phyloP scores from a whole-genome alignment of 2,113 vertebrate genomes.

The Rynchops niger region DNA sequence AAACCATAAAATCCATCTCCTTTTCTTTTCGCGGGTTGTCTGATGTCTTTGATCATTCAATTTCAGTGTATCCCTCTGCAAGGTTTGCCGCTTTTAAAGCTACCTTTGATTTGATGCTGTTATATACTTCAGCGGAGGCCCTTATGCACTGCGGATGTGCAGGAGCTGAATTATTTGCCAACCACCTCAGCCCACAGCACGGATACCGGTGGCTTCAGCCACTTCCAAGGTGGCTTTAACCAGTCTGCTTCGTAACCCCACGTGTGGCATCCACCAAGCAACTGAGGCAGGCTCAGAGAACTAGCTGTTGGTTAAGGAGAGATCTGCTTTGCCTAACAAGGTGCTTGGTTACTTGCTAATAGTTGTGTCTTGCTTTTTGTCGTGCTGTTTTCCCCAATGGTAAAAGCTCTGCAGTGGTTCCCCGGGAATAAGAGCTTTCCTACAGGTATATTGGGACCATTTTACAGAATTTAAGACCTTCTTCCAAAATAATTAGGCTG shows the following conservation, averaged over 20 bases:
- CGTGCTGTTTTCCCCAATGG: no score
- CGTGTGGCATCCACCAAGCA: fast-evolving
- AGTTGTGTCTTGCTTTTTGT: background rate
- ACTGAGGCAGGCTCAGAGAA: no score
- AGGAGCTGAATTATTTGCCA: background rate
- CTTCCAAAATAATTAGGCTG: no score
- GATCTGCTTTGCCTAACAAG: background rate
- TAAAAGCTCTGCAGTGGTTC: background rate
- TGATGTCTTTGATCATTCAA: background rate
- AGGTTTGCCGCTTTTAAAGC: background rate
- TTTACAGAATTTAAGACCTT: background rate
- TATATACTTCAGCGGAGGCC: background rate
- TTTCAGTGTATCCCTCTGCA: background rate
- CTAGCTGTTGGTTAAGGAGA: background rate
- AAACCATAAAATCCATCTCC: background rate
- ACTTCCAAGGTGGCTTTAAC: background rate
- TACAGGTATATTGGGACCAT: background rate
- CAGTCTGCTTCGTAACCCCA: background rate
- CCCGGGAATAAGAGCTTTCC: fast-evolving
- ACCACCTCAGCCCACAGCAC: background rate
- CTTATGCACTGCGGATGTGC: background rate
- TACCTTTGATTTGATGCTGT: background rate
- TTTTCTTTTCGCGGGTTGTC: background rate
- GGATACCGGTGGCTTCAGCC: background rate
- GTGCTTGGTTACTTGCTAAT: background rate